Conservation (phyloP, 2,888 invertebrate genomes). For the Watsonalla cultraria region DNA sequence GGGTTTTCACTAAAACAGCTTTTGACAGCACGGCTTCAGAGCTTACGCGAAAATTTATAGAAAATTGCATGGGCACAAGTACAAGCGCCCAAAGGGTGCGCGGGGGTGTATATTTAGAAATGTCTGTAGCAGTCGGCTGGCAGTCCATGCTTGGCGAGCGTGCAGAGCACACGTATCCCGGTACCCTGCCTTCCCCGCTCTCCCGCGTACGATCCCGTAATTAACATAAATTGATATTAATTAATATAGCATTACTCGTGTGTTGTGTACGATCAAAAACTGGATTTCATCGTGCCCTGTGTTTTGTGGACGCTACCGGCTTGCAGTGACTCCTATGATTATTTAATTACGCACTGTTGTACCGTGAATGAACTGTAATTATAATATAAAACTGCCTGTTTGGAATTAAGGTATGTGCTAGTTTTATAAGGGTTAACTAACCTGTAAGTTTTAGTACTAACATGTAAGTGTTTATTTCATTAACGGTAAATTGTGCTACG, state of each 20-base stretch:
- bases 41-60: slow-evolving; percentile 76
- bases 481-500: neutral
- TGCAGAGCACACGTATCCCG: slow-evolving; percentile 45
- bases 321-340: slow-evolving; percentile 27
- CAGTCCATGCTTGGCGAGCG: slow-evolving; percentile 64
- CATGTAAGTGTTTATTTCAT: neutral
- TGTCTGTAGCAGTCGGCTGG: slow-evolving; percentile 46
- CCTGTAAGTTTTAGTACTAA: too few species aligned
- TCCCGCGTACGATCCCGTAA: slow-evolving; percentile 47
- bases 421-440: neutral
- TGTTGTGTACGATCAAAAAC: slow-evolving; percentile 53
- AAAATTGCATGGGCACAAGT: slow-evolving; percentile 37
- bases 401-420: slow-evolving; percentile 53
- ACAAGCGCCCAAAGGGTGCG: slow-evolving; percentile 40
- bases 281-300: slow-evolving; percentile 57
- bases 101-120: slow-evolving; percentile 76
- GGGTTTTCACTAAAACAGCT: slow-evolving; percentile 64
- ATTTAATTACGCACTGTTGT: slow-evolving; percentile 29
- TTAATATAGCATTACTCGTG: slow-evolving; percentile 39
- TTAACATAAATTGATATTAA: slow-evolving; percentile 59
- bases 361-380: slow-evolving; percentile 48
- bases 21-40: slow-evolving; percentile 72
- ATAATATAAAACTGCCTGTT: slow-evolving; percentile 32
- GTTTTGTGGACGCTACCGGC: slow-evolving; percentile 35
- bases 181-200: slow-evolving; percentile 22